These are phyloP conservation scores for Parotocinclus haroldoi DNA, from an alignment of 2,797 vertebrate species.

Conservation along the genomic window DNA sequence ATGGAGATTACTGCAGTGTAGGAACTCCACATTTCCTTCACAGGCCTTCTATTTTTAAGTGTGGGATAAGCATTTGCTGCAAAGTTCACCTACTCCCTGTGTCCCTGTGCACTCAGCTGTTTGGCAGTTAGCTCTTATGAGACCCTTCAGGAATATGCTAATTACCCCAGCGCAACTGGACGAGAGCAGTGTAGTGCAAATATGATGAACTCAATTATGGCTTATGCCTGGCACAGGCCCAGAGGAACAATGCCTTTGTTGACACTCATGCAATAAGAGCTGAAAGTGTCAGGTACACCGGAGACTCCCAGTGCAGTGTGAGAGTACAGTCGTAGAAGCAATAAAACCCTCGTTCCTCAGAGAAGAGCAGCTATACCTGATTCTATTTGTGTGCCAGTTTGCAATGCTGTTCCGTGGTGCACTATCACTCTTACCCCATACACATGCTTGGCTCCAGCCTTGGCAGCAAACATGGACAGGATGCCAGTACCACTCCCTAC, in stretches of 20 bases:
- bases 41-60: conserved; percentile 1
- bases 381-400: conserved; percentile 42
- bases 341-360: conserved; percentile 19
- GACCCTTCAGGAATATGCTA: conserved; percentile 27
- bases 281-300: conserved; percentile 8
- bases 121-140: conserved; percentile 34
- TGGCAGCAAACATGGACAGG: conserved; percentile 97
- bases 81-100: conserved; percentile 2
- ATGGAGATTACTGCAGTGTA: conserved; percentile 7
- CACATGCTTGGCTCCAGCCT: conserved; percentile 95
- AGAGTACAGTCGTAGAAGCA: conserved; percentile 9
- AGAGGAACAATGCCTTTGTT: conserved; percentile 1
- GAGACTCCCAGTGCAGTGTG: conserved; percentile 11
- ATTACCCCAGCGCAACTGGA: conserved; percentile 35
- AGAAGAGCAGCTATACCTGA: no score
- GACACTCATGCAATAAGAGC: conserved; percentile 16
- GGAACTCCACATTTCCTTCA: background rate
- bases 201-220: conserved; percentile 33
- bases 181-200: conserved; percentile 34
- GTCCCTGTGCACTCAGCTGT: conserved; percentile 10
- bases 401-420: conserved; percentile 24
- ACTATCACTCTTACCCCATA: conserved; percentile 79
- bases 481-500: conserved; percentile 97
- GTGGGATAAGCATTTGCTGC: conserved; percentile 12
- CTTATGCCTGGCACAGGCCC: conserved; percentile 10